Percentiles rank a stretch among this genome's conserved stretches.
Evolutionary conservation across 2,113 vertebrate species (phyloP).

Genomic region (Puma concolor): DNA sequence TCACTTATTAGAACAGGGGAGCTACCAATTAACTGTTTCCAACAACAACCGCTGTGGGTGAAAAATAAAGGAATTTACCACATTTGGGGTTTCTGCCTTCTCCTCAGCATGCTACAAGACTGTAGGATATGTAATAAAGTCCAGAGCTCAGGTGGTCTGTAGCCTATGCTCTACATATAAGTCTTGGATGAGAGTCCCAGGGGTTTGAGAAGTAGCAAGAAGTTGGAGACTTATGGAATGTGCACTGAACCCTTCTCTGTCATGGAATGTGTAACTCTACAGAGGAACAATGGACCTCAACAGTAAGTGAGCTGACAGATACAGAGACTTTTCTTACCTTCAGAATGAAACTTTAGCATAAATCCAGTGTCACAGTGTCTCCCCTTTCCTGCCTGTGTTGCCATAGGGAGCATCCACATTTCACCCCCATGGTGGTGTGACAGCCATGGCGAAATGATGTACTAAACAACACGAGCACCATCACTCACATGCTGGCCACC

Average conservation of each 20-base stretch:
- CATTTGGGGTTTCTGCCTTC: background rate
- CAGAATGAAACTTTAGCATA: background rate
- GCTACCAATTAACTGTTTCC: background rate
- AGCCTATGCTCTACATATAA: rapidly evolving
- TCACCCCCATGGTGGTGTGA: too few species aligned
- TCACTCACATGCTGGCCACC: too few species aligned
- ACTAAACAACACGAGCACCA: background rate
- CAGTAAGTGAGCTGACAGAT: background rate
- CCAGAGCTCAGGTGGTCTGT: background rate
- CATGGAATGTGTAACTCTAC: background rate
- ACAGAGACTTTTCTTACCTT: background rate
- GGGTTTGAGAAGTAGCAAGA: background rate
- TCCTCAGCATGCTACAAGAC: background rate
- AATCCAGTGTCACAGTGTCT: background rate
- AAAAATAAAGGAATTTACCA: background rate
- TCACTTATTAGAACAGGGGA: background rate
- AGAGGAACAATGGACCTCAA: background rate
- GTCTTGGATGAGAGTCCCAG: background rate
- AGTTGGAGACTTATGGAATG: background rate
- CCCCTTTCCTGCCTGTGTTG: too few species aligned
- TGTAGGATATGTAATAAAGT: background rate
- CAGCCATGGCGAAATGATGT: background rate
- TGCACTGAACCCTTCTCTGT: background rate
- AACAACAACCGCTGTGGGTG: background rate
- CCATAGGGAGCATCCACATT: background rate